phyloP scores from a whole-genome alignment of 2,797 vertebrate species.

The Protosalanx chinensis region DNA sequence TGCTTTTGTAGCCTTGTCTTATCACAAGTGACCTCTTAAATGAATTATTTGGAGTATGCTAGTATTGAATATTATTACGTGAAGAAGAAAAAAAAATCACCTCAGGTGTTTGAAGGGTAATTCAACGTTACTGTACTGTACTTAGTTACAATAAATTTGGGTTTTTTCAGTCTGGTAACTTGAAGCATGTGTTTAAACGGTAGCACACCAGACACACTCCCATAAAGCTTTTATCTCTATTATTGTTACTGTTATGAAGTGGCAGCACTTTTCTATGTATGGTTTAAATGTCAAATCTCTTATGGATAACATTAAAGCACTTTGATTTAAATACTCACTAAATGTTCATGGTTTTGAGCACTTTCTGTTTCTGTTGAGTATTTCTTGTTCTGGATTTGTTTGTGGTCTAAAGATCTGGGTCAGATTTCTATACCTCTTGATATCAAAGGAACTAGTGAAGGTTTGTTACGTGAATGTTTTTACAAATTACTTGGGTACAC shows the following conservation, averaged over 20 bases:
- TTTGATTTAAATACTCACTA: constrained; percentile 11
- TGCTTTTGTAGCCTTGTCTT: constrained; percentile 40
- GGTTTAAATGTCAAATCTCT: constrained; percentile 28
- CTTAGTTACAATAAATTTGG: neutral
- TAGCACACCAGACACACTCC: neutral
- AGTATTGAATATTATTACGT: neutral
- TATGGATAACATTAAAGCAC: neutral
- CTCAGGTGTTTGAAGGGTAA: constrained; percentile 24
- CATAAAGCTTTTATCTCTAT: neutral
- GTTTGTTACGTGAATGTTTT: too few species aligned
- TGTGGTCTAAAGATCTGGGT: too few species aligned
- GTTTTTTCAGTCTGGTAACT: constrained; percentile 11
- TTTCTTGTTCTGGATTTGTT: constrained; percentile 9
- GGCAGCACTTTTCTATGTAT: neutral
- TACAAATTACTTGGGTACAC: too few species aligned
- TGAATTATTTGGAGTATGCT: neutral
- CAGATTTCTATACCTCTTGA: too few species aligned
- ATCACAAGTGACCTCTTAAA: neutral
- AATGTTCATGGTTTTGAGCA: constrained; percentile 46
- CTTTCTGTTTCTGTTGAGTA: constrained; percentile 26
- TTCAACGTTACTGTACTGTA: neutral
- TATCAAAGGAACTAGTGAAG: too few species aligned
- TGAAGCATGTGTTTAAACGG: neutral
- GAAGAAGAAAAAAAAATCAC: constrained; percentile 18
- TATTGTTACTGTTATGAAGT: neutral